Percentiles rank a stretch among this genome's conserved stretches.
phyloP scores from a whole-genome alignment of 2,113 vertebrate genomes.

The Mugil cephalus region DNA sequence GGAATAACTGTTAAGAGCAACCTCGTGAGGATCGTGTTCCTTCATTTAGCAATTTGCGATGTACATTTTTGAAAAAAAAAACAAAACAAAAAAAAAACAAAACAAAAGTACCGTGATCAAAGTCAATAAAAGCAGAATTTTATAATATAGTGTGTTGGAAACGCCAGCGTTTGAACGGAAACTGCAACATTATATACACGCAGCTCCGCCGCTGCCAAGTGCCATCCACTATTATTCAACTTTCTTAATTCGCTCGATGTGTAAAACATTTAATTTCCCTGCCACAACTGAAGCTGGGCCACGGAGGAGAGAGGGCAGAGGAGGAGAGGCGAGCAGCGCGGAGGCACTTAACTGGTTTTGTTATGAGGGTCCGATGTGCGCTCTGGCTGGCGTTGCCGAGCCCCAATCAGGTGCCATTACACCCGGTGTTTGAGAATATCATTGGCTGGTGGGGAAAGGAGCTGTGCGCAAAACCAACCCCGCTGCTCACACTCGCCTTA shows the following conservation, averaged over 20 bases:
- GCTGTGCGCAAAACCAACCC: conserved; percentile 94
- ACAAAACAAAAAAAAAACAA: background rate
- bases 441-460: conserved; percentile 92
- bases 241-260: conserved; percentile 66
- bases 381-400: conserved; percentile 78
- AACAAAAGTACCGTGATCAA: background rate
- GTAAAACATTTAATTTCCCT: conserved; percentile 74
- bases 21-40: background rate
- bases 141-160: background rate
- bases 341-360: conserved; percentile 76
- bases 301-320: conserved; percentile 45
- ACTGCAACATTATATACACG: conserved; percentile 12
- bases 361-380: conserved; percentile 77
- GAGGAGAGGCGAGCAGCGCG: conserved; percentile 44
- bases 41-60: background rate
- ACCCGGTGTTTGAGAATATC: conserved; percentile 75
- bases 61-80: too few species aligned
- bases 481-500: conserved; percentile 86
- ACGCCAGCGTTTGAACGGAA: background rate
- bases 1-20: conserved; percentile 23
- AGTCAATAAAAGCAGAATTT: background rate
- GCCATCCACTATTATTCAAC: conserved; percentile 41
- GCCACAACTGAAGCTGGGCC: conserved; percentile 48
- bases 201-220: conserved; percentile 4
- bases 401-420: conserved; percentile 83